Percentiles rank a stretch among this genome's conserved stretches.
Evolutionary conservation across 37 sponge, comb jelly and placozoan genomes (phyloP).

Genomic region (Trichoplax adhaerens): DNA sequence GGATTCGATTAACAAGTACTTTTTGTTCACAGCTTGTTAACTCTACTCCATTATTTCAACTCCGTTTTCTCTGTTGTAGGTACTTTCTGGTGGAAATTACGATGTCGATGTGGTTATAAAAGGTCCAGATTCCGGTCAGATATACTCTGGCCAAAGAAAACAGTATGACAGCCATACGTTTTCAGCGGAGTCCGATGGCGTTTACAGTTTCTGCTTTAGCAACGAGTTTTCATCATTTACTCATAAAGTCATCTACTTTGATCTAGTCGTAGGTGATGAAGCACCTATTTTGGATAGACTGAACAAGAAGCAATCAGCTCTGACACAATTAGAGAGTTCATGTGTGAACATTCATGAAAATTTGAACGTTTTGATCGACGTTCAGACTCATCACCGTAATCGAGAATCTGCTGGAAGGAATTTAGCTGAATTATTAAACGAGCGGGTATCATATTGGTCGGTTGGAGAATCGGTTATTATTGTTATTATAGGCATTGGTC

Average conservation of each 20-base stretch:
- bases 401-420: slow-evolving; percentile 61
- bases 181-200: slow-evolving; percentile 34
- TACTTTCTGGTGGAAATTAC: slow-evolving; percentile 76
- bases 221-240: slow-evolving; percentile 96
- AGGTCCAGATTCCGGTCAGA: slow-evolving; percentile 32
- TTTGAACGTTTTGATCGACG: slow-evolving; percentile 65
- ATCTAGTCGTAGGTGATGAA: slow-evolving; percentile 33
- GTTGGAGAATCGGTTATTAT: slow-evolving; percentile 61
- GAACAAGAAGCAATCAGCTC: slow-evolving; percentile 48
- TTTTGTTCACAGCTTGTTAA: no score
- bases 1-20: no score
- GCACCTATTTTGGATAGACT: slow-evolving; percentile 28
- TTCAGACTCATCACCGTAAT: slow-evolving; percentile 83
- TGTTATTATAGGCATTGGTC: slow-evolving; percentile 54
- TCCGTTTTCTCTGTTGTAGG: slow-evolving; percentile 17
- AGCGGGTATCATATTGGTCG: slow-evolving; percentile 80
- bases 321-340: slow-evolving; percentile 87
- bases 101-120: slow-evolving; percentile 66
- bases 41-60: no score
- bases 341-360: slow-evolving; percentile 65
- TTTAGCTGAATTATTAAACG: slow-evolving; percentile 56
- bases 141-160: slow-evolving; percentile 61
- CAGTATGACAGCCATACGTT: slow-evolving; percentile 75
- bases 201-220: slow-evolving; percentile 78
- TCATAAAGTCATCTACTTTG: slow-evolving; percentile 93